Evolutionary conservation across 1,140 invertebrate species (phyloP), one percentile per base, ranked within the genome.

Genomic region (Agrypnia vestita): DNA sequence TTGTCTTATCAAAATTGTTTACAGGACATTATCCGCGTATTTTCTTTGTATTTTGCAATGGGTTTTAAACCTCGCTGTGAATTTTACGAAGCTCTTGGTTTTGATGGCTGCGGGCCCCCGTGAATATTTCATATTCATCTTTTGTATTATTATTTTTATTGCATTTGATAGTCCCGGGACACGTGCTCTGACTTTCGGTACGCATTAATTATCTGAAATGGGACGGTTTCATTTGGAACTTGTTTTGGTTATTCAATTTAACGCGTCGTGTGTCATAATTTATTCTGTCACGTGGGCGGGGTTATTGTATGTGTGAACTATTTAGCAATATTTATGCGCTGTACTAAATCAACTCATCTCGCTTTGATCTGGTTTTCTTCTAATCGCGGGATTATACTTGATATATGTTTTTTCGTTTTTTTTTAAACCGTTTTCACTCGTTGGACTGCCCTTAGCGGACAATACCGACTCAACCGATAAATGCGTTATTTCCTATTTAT

Each of bases 191-290:
- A 35, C 15, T 59, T 59, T 59, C 17, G 15, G 21, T 19, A 59
- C 55, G 55, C 55, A 59, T 59, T 11, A 8, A 59, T 59, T 59
- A 59, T 59, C 55, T 21, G 15, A 59, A 59, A 59, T 59, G 17
- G 55, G 6, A 59, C 55, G 12, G 55, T 21, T 3, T 59, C 17
- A 59, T 19, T 59, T 19, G 55, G 55, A 35, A 21, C 55, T 59
- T 21, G 55, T 11, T 21, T 59, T 59, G 12, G 55, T 59, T 59
- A 21, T 59, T 59, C 55, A 59, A 59, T 59, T 19, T 11, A 59
- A 59, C 55, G 8, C 17, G 55, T 15, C 55, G 55, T 21, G 15
- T 13, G 55, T 59, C 55, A 59, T 59, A 59, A 59, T 59, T 59
- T 21, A 59, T 19, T 19, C 15, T 21, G 55, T 19, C 55, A 21